These are phyloP conservation scores for Leptopilina clavipes DNA, from an alignment of 1,140 invertebrate species.

Conservation along the genomic window DNA sequence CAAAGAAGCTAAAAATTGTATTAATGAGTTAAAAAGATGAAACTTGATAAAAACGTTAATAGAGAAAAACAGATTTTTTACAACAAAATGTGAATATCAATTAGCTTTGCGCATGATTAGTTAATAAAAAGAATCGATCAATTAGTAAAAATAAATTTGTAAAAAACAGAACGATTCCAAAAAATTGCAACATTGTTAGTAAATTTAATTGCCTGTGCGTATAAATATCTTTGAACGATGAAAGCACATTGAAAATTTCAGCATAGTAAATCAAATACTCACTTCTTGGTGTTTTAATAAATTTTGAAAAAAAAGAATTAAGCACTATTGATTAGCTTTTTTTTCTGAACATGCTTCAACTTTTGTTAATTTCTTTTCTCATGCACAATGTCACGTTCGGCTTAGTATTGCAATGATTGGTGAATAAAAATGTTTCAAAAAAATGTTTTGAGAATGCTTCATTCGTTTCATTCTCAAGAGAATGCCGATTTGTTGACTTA, in stretches of 20 bases:
- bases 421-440: constrained; percentile 50
- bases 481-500: constrained; percentile 70
- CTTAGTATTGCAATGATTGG: constrained; percentile 46
- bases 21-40: neutral
- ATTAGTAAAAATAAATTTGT: neutral
- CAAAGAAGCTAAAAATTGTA: neutral
- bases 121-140: too few species aligned
- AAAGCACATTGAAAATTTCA: constrained; percentile 25
- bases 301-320: neutral
- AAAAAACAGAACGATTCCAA: neutral
- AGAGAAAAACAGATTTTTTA: too few species aligned
- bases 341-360: constrained; percentile 20
- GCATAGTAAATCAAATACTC: neutral
- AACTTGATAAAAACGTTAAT: neutral
- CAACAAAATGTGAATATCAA: neutral
- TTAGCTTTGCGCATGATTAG: too few species aligned
- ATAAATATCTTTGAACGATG: neutral
- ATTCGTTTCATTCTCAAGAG: constrained; percentile 68
- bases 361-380: constrained; percentile 41
- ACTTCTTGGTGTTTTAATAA: neutral
- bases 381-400: constrained; percentile 49
- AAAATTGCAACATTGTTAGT: constrained; percentile 13
- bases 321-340: constrained; percentile 3
- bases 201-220: neutral
- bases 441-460: constrained; percentile 62